Evolutionary conservation across 2,797 vertebrate species (phyloP), one percentile per base, ranked within the genome.

Genomic region (Nyctibius grandis): DNA sequence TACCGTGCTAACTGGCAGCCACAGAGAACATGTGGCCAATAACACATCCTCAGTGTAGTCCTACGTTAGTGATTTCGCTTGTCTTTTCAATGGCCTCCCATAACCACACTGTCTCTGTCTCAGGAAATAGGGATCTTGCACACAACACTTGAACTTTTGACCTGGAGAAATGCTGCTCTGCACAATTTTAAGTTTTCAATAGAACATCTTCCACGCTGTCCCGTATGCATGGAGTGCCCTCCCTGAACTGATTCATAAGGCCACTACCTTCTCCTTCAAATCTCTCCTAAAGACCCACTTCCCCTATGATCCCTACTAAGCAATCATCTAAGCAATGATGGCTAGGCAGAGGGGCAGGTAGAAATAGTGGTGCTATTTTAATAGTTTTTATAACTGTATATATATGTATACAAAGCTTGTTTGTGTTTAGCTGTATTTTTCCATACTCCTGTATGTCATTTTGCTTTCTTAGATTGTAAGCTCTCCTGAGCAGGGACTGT

Each of bases 211-310:
- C 94, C 95, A 95, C 89, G 78, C 93, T 97, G 96, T 95, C 96
- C 97, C 77, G 16, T 96, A 80, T 96, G 97, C 96, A 97, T 96
- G 97, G 93, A 97, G 90, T 93, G 85, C 91, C 95, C 88, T 97
- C 85, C 97, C 94, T 74, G 75, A 85, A 73, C 91, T 93, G 95
- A 91, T 80, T 70, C 93, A 34, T 95, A 75, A 95, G 92, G 85
- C 88, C 91, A 63, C 73, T 9, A 47, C 90, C 84, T 94, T 91
- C 73, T 95, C 96, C 95, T 94, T 68, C 72, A 75, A 44, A 89
- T 36, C 88, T 91, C 80, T 93, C 96, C 92, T 78, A 67, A 73
- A 89, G 85, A 86, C 91, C 82, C 93, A 19, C 60, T 56, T 95
- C 75, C 92, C 90, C 69, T 25, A 4, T 9, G 86, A 70, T 79